phyloP scores from a whole-genome alignment of 2,113 vertebrate species.

The Notiomystis cincta region DNA sequence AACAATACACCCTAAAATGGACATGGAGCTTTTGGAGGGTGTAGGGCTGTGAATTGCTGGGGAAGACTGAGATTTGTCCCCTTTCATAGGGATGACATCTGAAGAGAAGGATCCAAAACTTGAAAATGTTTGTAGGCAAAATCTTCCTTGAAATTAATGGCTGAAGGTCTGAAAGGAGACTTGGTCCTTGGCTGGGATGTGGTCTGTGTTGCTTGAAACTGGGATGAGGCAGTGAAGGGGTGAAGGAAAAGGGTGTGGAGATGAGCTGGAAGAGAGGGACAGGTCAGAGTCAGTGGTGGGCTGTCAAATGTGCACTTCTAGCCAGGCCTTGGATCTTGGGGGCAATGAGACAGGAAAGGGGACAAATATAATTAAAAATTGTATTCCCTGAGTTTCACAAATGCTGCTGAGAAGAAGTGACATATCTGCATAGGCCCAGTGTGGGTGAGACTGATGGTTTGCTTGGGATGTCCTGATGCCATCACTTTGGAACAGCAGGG shows the following conservation, averaged over 20 bases:
- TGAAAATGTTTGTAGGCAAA: neutral
- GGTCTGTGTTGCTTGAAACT: neutral
- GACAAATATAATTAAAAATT: neutral
- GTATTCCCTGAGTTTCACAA: neutral
- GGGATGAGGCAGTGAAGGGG: neutral
- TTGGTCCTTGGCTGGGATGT: neutral
- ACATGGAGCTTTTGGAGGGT: neutral
- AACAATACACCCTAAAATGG: neutral
- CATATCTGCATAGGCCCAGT: rapidly evolving
- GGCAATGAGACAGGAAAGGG: neutral
- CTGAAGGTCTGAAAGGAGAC: neutral
- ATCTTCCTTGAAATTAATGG: neutral
- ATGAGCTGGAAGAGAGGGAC: neutral
- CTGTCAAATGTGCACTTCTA: neutral
- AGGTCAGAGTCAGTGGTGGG: neutral
- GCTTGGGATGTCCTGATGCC: neutral
- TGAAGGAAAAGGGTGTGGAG: neutral
- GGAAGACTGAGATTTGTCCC: neutral
- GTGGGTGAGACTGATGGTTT: neutral
- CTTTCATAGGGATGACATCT: neutral
- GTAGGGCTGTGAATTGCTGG: neutral
- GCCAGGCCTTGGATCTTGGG: neutral
- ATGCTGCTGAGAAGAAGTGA: neutral
- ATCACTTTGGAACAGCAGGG: neutral
- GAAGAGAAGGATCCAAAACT: neutral